Conservation (phyloP, 2,888 invertebrate species). For the Molorchus minor region DNA sequence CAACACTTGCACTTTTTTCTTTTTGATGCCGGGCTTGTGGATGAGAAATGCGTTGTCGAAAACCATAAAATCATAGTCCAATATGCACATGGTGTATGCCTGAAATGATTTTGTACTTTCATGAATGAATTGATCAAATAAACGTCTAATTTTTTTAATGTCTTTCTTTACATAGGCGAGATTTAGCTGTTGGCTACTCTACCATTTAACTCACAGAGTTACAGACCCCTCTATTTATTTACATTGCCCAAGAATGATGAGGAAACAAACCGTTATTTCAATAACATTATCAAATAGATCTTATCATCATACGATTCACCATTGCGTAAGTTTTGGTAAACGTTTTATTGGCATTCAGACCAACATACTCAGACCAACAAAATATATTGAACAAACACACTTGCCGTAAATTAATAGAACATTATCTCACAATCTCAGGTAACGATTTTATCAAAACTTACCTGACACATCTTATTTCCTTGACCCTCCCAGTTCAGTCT, state of each 20-base stretch:
- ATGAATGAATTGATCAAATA: not conserved
- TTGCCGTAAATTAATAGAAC: not conserved
- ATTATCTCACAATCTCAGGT: not conserved
- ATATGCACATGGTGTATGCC: slow-evolving; percentile 47
- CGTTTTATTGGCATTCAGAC: not conserved
- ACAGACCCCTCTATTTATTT: not conserved
- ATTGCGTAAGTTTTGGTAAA: not conserved
- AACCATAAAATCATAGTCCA: slow-evolving; percentile 48
- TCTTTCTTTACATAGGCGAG: not conserved
- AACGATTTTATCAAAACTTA: slow-evolving; percentile 12
- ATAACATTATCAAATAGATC: not conserved
- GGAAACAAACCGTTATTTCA: not conserved
- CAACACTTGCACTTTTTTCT: slow-evolving; percentile 46
- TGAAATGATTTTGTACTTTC: no score
- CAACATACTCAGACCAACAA: not conserved
- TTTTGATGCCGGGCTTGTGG: slow-evolving; percentile 51
- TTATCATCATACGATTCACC: not conserved
- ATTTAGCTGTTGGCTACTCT: not conserved
- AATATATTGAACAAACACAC: not conserved
- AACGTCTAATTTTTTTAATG: not conserved
- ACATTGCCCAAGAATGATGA: not conserved
- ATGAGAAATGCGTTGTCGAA: slow-evolving; percentile 50
- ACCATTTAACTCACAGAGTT: not conserved
- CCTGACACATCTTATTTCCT: slow-evolving; percentile 52
- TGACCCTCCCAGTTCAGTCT: slow-evolving; percentile 55